Conservation (phyloP, 2,797 vertebrate species). For the Babyrousa celebensis region DNA sequence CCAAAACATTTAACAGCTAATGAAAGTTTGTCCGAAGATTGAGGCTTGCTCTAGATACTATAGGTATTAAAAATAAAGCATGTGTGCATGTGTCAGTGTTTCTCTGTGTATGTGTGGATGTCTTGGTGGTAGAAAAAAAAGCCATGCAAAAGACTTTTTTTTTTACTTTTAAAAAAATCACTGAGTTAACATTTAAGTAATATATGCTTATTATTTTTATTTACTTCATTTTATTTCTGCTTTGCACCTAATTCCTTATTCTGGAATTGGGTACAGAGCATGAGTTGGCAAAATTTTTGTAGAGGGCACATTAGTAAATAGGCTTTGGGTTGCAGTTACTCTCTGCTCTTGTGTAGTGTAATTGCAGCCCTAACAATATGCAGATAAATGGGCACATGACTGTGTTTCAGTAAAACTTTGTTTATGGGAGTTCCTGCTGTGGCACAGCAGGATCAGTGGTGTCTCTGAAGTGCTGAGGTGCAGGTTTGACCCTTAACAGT, state of each 20-base stretch:
- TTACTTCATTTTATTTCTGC: constrained; percentile 35
- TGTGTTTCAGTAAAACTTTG: not conserved
- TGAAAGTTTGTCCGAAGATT: not conserved
- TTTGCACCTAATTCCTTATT: not conserved
- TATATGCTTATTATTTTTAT: not conserved
- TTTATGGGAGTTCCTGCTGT: too few species aligned
- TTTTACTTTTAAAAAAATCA: not conserved
- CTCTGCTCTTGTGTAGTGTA: not conserved
- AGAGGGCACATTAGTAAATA: not conserved
- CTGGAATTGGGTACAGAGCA: constrained; percentile 11
- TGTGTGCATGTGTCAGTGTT: too few species aligned
- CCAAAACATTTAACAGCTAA: not conserved
- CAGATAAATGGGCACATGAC: not conserved
- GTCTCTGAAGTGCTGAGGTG: too few species aligned
- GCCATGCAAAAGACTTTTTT: not conserved
- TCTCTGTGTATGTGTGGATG: not conserved
- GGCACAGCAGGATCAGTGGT: too few species aligned
- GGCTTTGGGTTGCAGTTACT: not conserved
- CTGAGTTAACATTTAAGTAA: not conserved
- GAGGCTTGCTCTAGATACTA: not conserved
- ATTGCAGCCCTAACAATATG: not conserved
- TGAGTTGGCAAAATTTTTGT: not conserved
- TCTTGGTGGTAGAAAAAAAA: constrained; percentile 10
- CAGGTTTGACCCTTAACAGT: too few species aligned
- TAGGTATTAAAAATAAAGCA: not conserved